These are phyloP conservation scores for Pogonus chalceus DNA, from an alignment of 1,140 invertebrate species.

Conservation along the genomic window DNA sequence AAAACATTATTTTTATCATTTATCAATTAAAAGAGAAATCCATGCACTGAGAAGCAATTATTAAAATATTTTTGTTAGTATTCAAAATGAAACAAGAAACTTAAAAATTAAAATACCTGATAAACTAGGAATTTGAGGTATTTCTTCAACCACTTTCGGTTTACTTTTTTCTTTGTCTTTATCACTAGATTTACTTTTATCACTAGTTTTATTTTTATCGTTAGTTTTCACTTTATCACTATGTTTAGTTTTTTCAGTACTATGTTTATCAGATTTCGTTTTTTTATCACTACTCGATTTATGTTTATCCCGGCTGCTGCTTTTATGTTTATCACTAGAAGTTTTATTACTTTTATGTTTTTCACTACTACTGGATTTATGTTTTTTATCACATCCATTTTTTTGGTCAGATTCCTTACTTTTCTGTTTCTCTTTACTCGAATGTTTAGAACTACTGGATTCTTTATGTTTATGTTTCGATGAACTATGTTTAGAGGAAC, in stretches of 20 bases:
- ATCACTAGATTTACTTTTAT: conserved; percentile 14
- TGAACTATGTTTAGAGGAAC: not conserved
- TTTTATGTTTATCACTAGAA: conserved; percentile 18
- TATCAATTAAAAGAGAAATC: too few relatives aligned
- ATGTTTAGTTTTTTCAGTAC: not conserved
- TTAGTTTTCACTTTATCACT: conserved; percentile 15
- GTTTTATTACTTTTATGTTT: conserved; percentile 16
- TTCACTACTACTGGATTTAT: conserved; percentile 13
- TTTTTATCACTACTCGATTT: conserved; percentile 14
- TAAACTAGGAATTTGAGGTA: too few relatives aligned
- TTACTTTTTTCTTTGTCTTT: conserved; percentile 18
- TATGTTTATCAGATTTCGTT: conserved; percentile 15
- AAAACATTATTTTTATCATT: too few relatives aligned
- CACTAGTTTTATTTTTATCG: conserved; percentile 15
- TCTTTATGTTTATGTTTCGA: not conserved
- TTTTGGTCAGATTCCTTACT: conserved; percentile 15
- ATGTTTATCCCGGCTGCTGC: conserved; percentile 14
- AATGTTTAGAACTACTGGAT: not conserved
- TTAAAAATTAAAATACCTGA: too few relatives aligned
- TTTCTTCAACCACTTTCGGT: too few relatives aligned
- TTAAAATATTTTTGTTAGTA: too few relatives aligned
- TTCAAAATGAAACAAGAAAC: too few relatives aligned
- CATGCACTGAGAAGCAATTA: too few relatives aligned
- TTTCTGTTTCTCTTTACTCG: conserved; percentile 14
- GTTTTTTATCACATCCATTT: conserved; percentile 17